Base-by-base conservation (phyloP, 2,888 invertebrate species). In the Pycnomerus fuliginosus region DNA sequence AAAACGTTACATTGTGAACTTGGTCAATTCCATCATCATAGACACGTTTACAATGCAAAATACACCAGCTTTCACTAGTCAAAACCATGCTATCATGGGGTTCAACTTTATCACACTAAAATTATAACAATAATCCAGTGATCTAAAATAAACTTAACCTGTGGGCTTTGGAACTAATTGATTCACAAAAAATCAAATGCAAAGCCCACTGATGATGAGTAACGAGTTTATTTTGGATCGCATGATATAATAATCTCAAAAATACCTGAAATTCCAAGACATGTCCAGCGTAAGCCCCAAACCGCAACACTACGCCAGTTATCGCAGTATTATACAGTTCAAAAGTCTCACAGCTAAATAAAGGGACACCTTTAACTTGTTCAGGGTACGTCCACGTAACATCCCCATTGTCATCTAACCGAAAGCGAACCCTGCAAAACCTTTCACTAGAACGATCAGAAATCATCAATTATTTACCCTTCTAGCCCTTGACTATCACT, bases 281-380 rank as follows among this genome's bases (percentile, higher is more conserved):
- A 67, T 83, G 79, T 3, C 83, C 83, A 20, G 77, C 79, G 64
- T 80, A 80, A 23, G 81, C 79, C 16, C 82, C 82, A 68, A 83
- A 81, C 45, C 78, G 70, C 16, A 80, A 66, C 11, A 69, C 67
- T 8, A 70, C 57, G 8, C 48, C 50, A 11, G 51, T 45, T 15
- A 47, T 42, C 3, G 69, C 66, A 13, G 65, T 64, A 36, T 58
- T 66, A 48, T 70, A 70, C 35, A 80, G 72, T 71, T 83, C 83
- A 64, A 80, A 84, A n/a, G 82, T 83, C 67, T 84, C 83, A 71
- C 83, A 83, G 61, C 76, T 78, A 65, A 83, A 83, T 56, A 84
- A 71, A 16, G 83, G 80, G 59, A 80, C 59, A 12, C 56, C 51
- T 56, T 77, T 76, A 1, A 76, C 70, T 51, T 76, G 75, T 31